Conservation (phyloP, 2,113 vertebrate genomes). For the Carollia perspicillata region DNA sequence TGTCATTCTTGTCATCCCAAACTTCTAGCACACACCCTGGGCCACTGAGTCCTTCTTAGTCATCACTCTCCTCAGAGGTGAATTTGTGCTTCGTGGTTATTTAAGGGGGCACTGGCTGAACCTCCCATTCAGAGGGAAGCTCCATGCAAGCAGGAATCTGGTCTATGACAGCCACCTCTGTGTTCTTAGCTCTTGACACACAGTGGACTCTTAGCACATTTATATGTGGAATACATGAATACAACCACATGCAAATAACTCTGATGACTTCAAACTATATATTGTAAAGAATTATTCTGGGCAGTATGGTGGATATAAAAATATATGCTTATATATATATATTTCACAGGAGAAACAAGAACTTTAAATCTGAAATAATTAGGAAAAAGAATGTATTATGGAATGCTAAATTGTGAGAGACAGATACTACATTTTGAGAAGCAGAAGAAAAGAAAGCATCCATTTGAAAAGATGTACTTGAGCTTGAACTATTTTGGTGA, state of each 20-base stretch:
- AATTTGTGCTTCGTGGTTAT: background rate
- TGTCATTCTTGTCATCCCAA: background rate
- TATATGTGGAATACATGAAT: background rate
- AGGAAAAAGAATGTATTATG: background rate
- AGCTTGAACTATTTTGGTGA: background rate
- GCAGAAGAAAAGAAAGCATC: background rate
- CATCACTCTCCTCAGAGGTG: background rate
- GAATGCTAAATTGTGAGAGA: background rate
- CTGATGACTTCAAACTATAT: background rate
- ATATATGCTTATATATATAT: background rate
- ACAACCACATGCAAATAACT: background rate
- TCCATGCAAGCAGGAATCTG: background rate
- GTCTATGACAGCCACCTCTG: background rate
- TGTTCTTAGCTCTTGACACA: background rate
- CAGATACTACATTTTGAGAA: background rate
- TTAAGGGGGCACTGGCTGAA: background rate
- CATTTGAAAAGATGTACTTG: background rate
- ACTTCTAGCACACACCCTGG: background rate
- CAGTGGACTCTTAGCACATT: background rate
- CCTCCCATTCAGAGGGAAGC: background rate
- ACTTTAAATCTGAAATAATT: background rate
- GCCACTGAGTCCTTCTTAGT: background rate
- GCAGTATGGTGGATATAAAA: background rate
- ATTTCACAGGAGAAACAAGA: background rate
- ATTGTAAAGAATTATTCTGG: background rate